Evolutionary conservation across 1,140 invertebrate species (phyloP).

Genomic region (Sinella curviseta): DNA sequence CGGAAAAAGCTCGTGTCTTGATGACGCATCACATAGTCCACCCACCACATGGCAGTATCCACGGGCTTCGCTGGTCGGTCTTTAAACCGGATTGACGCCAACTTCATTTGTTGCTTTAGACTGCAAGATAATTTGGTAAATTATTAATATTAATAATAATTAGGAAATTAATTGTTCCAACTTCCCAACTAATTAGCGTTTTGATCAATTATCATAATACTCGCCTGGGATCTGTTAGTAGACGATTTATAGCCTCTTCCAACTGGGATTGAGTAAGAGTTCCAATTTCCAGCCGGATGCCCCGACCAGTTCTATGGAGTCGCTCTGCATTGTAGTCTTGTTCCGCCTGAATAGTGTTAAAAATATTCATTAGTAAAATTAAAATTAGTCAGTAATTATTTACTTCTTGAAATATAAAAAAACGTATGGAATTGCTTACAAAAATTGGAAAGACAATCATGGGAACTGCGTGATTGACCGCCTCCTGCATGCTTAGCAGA

Average conservation of each 20-base stretch:
- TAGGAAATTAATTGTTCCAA: no score
- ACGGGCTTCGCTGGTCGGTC: slow-evolving; percentile 48
- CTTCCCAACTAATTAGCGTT: neutral
- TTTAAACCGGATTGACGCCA: slow-evolving; percentile 33
- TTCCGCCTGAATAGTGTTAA: neutral
- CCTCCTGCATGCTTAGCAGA: slow-evolving; percentile 75
- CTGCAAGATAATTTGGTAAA: neutral
- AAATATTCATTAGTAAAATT: neutral
- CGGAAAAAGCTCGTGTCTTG: slow-evolving; percentile 35
- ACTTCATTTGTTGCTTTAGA: neutral
- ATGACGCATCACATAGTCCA: slow-evolving; percentile 51
- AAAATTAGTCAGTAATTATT: neutral
- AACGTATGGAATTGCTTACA: neutral
- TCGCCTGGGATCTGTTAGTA: neutral
- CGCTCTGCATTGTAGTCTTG: slow-evolving; percentile 23
- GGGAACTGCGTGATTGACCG: slow-evolving; percentile 75
- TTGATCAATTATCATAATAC: no score
- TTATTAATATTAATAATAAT: no score
- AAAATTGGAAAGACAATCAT: slow-evolving; percentile 61
- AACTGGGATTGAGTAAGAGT: neutral
- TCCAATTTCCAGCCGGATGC: slow-evolving; percentile 9
- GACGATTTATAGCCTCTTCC: neutral
- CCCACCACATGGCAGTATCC: slow-evolving; percentile 51
- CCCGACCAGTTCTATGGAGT: slow-evolving; percentile 3
- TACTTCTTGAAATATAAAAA: neutral